Conservation (phyloP, 2,797 vertebrate species). For the Mastacembelus armatus region DNA sequence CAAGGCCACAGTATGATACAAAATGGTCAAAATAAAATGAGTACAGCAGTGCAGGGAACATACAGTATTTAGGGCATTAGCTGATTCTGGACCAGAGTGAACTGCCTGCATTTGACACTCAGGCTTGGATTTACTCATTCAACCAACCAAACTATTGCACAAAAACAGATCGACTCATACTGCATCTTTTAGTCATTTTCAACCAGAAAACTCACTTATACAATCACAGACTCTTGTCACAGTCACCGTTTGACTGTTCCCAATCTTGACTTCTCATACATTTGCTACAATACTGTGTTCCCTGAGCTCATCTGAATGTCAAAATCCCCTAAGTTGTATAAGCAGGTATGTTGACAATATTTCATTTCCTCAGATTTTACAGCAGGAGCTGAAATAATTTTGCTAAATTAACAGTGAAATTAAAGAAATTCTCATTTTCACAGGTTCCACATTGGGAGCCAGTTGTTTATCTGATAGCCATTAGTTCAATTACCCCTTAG, state of each 20-base stretch:
- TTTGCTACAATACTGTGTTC: slow-evolving; percentile 76
- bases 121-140: slow-evolving; percentile 55
- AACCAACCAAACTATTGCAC: slow-evolving; percentile 76
- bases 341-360: slow-evolving; percentile 24
- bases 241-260: slow-evolving; percentile 22
- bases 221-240: slow-evolving; percentile 53
- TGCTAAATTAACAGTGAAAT: slow-evolving; percentile 2
- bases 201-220: slow-evolving; percentile 51
- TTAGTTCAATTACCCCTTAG: slow-evolving; percentile 12
- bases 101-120: slow-evolving; percentile 51
- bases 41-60: slow-evolving; percentile 48
- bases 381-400: not conserved
- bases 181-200: slow-evolving; percentile 12
- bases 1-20: slow-evolving; percentile 88
- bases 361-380: slow-evolving; percentile 1
- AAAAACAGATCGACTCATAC: slow-evolving; percentile 54
- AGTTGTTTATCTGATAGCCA: slow-evolving; percentile 8
- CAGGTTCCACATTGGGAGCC: slow-evolving; percentile 2
- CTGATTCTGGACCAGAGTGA: slow-evolving; percentile 48
- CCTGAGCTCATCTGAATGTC: slow-evolving; percentile 75
- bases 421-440: slow-evolving; percentile 6
- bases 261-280: slow-evolving; percentile 47
- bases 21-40: slow-evolving; percentile 54
- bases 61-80: slow-evolving; percentile 42
- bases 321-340: slow-evolving; percentile 21